These are phyloP conservation scores for Harpegnathos saltator DNA, from an alignment of 1,140 invertebrate species.

Conservation along the genomic window DNA sequence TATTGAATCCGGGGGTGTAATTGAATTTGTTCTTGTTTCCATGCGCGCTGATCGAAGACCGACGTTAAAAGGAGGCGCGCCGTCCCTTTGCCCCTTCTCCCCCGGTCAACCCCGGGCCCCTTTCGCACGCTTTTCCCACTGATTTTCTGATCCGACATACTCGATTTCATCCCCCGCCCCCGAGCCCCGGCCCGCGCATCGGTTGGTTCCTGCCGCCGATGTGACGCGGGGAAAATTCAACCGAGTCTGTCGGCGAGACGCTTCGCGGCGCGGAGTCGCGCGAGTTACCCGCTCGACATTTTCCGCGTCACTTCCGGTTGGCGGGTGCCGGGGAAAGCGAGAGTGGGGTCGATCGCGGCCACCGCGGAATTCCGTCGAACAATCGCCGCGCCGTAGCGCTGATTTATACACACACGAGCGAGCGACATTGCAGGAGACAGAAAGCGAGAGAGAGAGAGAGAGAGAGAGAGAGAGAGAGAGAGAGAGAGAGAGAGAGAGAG, in stretches of 20 bases:
- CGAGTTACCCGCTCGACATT: neutral
- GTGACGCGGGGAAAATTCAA: neutral
- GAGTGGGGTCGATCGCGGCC: too few species aligned
- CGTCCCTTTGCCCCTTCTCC: neutral
- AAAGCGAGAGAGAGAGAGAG: too few species aligned
- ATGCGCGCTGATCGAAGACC: constrained; percentile 75
- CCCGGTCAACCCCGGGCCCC: neutral
- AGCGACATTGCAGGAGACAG: too few species aligned
- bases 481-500: neutral
- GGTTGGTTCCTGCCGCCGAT: neutral
- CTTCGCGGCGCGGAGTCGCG: neutral
- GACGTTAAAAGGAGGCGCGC: constrained; percentile 64
- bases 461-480: too few species aligned
- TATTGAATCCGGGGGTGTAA: constrained; percentile 78
- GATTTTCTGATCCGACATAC: constrained; percentile 32
- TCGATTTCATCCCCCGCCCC: neutral
- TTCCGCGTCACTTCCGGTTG: neutral
- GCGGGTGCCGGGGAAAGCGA: too few species aligned
- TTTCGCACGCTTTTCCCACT: constrained; percentile 1
- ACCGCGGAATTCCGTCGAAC: too few species aligned
- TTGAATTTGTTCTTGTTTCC: constrained; percentile 81
- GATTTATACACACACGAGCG: too few species aligned
- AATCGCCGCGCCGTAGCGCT: too few species aligned
- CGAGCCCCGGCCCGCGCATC: neutral
- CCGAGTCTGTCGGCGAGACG: neutral